phyloP scores from a whole-genome alignment of 2,113 vertebrate genomes.

The Nannobrachium achirus region DNA sequence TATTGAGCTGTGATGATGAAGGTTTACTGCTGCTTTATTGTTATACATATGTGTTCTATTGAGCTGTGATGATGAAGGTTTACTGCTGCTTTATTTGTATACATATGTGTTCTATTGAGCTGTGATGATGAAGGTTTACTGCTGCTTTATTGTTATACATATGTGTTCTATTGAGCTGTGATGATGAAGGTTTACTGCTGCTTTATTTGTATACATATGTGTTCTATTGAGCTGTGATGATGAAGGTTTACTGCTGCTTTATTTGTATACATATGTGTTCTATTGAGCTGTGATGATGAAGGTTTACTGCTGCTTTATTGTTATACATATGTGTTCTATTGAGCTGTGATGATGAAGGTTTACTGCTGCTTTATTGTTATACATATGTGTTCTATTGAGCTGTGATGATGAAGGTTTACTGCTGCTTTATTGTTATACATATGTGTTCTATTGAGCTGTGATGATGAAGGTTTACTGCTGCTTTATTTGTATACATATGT shows the following conservation, averaged over 20 bases:
- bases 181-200: conserved; percentile 19
- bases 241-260: conserved; percentile 27
- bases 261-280: conserved; percentile 42
- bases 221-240: conserved; percentile 30
- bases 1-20: conserved; percentile 23
- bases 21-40: conserved; percentile 30
- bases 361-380: conserved; percentile 36
- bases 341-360: conserved; percentile 1
- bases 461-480: conserved; percentile 19
- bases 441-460: conserved; percentile 38
- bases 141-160: conserved; percentile 40
- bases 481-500: conserved; percentile 43
- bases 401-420: conserved; percentile 6
- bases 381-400: conserved; percentile 45
- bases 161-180: conserved; percentile 38
- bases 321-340: conserved; percentile 49
- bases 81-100: conserved; percentile 36
- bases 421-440: conserved; percentile 40
- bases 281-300: conserved; percentile 23
- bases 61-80: conserved; percentile 1
- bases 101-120: conserved; percentile 45
- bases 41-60: conserved; percentile 49
- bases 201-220: conserved; percentile 43
- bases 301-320: conserved; percentile 30
- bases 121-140: conserved; percentile 6